Evolutionary conservation across 2,888 invertebrate species (phyloP), one percentile per base, ranked within the genome.

Genomic region (Orchestes rusci): DNA sequence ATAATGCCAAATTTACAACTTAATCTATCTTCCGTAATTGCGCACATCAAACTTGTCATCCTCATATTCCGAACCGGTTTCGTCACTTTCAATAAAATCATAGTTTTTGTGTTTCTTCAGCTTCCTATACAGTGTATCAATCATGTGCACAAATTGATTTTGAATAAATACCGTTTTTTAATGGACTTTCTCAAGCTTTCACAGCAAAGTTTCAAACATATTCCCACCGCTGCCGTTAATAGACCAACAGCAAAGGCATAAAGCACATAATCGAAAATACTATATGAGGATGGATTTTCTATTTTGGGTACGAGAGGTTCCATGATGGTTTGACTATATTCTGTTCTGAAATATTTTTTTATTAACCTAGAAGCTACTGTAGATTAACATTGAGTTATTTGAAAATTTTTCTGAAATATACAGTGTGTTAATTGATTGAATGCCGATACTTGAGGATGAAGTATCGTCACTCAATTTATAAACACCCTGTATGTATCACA

Each of bases 1-100:
- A 28, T n/a, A 28, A 3, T 10, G 2, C 16, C 8, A 31, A 31
- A 31, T 16, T 10, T n/a, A 8, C 20, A 10, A 18, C 17, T n/a
- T n/a, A n/a, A n/a, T n/a, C n/a, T n/a, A n/a, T n/a, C n/a, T n/a
- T n/a, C n/a, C n/a, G n/a, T n/a, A n/a, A n/a, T n/a, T 43, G 30
- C 60, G 54, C 16, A 62, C 50, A 49, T 64, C 63, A 43, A 62
- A 61, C 48, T 51, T 57, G 16, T 39, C 42, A 30, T 62, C 62
- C 50, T 64, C 63, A 5, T 59, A 58, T 50, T 61, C 63, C 3
- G 59, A 56, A 31, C 44, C 56, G 2, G 59, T 57, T 20, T 42
- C 45, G 29, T 54, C 54, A 13, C 39, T 45, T 42, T 54, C 57
- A 19, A 55, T 42, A 30, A 53, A 45, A 23, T 54, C 52, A 34